These are phyloP conservation scores for Dipus sagitta DNA, from an alignment of 2,797 vertebrate species.

Conservation along the genomic window DNA sequence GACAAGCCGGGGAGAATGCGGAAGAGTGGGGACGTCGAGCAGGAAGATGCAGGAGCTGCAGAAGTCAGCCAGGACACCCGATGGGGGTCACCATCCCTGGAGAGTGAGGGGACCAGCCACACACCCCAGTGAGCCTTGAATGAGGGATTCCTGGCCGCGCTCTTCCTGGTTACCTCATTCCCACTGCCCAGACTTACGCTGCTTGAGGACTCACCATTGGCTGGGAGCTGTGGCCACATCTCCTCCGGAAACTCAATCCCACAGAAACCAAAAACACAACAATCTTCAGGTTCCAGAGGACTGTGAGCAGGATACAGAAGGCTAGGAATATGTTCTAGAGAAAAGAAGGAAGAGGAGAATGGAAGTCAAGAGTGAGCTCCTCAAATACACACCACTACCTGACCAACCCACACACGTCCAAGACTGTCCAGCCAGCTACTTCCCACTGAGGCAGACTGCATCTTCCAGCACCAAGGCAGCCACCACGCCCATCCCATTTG, in stretches of 20 bases:
- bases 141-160: rapidly evolving
- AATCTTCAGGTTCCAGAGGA: slow-evolving; percentile 32
- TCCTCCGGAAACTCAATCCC: background rate
- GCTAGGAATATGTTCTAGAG: slow-evolving; percentile 68
- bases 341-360: background rate
- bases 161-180: background rate
- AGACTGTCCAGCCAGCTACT: too few species aligned
- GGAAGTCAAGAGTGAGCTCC: background rate
- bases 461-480: background rate
- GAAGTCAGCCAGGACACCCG: rapidly evolving
- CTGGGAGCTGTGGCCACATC: background rate
- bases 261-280: slow-evolving; percentile 49
- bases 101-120: rapidly evolving
- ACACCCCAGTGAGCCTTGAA: too few species aligned
- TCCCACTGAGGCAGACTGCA: background rate
- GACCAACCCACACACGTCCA: background rate
- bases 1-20: background rate
- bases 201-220: slow-evolving; percentile 31
- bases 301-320: slow-evolving; percentile 56
- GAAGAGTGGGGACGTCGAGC: background rate
- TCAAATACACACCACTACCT: background rate
- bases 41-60: background rate
- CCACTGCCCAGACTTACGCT: background rate
- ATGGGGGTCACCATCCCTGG: background rate
- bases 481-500: background rate